phyloP scores from a whole-genome alignment of 2,113 vertebrate genomes.

The Columba janthina region DNA sequence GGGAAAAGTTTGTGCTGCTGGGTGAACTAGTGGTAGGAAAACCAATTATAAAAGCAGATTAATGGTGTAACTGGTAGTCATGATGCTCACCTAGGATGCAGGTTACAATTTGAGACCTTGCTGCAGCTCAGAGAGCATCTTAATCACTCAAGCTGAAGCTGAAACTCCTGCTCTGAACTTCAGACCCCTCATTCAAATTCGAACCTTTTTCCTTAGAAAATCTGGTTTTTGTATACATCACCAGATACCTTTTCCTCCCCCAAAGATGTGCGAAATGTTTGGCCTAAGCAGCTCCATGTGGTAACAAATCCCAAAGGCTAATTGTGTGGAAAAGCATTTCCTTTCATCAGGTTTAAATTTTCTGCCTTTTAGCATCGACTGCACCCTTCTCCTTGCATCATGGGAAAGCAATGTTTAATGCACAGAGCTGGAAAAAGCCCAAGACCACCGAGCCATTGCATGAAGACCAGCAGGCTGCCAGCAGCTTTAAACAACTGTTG shows the following conservation, averaged over 20 bases:
- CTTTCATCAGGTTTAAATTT: slow-evolving; percentile 69
- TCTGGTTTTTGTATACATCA: slow-evolving; percentile 29
- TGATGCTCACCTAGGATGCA: neutral
- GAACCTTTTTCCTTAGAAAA: neutral
- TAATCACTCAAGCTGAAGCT: neutral
- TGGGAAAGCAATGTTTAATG: slow-evolving; percentile 56
- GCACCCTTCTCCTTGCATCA: slow-evolving; percentile 61
- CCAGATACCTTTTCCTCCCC: neutral
- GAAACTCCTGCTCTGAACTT: neutral
- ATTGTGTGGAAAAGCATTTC: slow-evolving; percentile 61
- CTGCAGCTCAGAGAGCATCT: neutral
- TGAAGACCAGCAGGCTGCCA: slow-evolving; percentile 19
- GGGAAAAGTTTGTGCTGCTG: neutral
- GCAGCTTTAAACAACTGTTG: slow-evolving; percentile 54
- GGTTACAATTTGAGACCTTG: neutral
- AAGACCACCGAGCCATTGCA: slow-evolving; percentile 8
- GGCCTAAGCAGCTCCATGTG: slow-evolving; percentile 52
- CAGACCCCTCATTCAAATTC: neutral
- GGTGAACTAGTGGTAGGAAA: neutral
- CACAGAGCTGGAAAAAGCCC: slow-evolving; percentile 54
- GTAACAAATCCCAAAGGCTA: slow-evolving; percentile 62
- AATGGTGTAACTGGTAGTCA: fast-evolving
- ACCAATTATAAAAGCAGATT: neutral
- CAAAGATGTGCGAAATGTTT: slow-evolving; percentile 3
- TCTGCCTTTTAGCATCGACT: slow-evolving; percentile 47